Base-by-base conservation (phyloP, 1,140 invertebrate genomes). In the Pseudomyrmex cubaensis region DNA sequence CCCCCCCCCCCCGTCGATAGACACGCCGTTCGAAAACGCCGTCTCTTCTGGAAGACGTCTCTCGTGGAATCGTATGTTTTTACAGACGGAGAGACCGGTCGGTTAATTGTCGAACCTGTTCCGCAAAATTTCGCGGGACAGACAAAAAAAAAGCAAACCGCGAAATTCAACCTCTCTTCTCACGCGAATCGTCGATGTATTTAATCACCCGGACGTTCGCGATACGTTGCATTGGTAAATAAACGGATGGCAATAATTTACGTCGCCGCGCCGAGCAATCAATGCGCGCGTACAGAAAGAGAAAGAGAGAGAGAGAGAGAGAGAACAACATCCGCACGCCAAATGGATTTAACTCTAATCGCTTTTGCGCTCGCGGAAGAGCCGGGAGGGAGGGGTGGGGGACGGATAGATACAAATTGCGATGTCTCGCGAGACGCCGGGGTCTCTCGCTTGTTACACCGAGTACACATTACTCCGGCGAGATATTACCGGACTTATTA, bases 261-360 rank as follows among this genome's bases (percentile, higher is more conserved):
- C 69, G 62, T 67, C 25, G 59, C 35, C 4, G 35, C 56, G 22
- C 12, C 17, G 69, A 35, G 70, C 78, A 82, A 82, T 82, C 67
- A 72, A 48, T 63, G 77, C 46, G 8, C 59, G 70, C 8, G 70
- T 35, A 54, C 61, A 59, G 59, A 82, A 57, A 87, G 35, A 35
- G 35, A 35, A 0, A 35, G 25, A 35, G 35, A 35, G 35, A 35
- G 35, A 35, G 35, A 35, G 5, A 35, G 35, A 35, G 35, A 35
- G 35, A 35, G 35, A 35, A 7, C 5, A 35, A 35, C 35, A 85
- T 85, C 66, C 61, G 59, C 5, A 22, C 20, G 59, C 61, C 61
- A 61, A 87, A 87, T 77, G 67, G 85, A 86, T 87, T 56, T 70
- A 7, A 52, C 85, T 73, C 85, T 22, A 73, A 83, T 86, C 85